Conservation (phyloP, 2,113 vertebrate species). For the Lichenostomus cassidix region DNA sequence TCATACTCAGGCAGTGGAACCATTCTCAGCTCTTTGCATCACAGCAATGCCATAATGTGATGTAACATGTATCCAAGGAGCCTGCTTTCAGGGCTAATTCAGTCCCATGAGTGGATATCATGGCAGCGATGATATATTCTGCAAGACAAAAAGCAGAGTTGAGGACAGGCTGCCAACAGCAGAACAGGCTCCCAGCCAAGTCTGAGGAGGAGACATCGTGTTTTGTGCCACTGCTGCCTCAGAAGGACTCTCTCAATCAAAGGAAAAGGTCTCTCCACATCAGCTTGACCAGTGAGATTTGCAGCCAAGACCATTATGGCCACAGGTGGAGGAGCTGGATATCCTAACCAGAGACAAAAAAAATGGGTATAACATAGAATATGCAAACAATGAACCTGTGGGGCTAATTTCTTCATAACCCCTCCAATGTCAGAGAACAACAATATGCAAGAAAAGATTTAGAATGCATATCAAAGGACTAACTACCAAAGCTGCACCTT, state of each 20-base stretch:
- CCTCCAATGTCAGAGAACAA: background rate
- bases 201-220: background rate
- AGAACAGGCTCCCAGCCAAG: background rate
- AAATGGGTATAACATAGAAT: background rate
- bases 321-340: background rate
- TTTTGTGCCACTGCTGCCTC: background rate
- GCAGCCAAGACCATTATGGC: background rate
- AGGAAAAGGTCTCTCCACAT: background rate
- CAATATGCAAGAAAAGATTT: background rate
- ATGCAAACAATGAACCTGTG: background rate
- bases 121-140: background rate
- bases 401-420: background rate
- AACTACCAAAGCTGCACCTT: background rate
- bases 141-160: background rate
- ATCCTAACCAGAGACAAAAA: background rate
- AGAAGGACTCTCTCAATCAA: background rate
- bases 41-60: background rate
- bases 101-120: background rate
- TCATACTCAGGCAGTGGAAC: background rate
- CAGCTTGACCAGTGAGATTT: background rate
- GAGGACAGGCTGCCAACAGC: background rate
- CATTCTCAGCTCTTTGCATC: background rate
- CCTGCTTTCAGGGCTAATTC: background rate
- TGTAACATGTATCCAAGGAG: background rate
- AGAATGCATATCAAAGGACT: background rate